phyloP scores from a whole-genome alignment of 2,797 vertebrate species.

The Tokudaia tokunoshimensis region DNA sequence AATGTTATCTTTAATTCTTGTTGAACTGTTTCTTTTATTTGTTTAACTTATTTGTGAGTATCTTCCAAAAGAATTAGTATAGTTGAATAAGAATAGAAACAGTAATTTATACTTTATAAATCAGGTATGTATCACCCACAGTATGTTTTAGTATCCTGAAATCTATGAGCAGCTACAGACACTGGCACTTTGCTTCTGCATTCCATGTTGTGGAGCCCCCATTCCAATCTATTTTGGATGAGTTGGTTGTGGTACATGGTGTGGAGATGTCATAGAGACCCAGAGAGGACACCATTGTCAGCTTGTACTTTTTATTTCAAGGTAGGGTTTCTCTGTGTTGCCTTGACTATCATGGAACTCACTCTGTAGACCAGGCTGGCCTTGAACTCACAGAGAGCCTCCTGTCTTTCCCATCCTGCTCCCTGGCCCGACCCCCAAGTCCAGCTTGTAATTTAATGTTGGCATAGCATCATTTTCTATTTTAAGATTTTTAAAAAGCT shows the following conservation, averaged over 20 bases:
- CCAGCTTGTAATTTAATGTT: constrained; percentile 37
- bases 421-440: neutral
- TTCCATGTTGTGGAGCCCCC: neutral
- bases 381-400: neutral
- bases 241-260: neutral
- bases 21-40: neutral
- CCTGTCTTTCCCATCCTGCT: neutral
- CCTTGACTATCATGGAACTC: neutral
- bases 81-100: neutral
- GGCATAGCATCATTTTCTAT: constrained; percentile 18
- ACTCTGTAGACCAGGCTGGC: neutral
- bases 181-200: neutral
- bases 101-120: constrained; percentile 9
- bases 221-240: neutral
- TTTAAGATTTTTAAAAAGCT: constrained; percentile 49
- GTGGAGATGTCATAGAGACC: neutral
- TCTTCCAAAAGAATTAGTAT: constrained; percentile 37
- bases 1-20: constrained; percentile 47
- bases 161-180: neutral
- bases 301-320: neutral
- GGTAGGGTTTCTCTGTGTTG: neutral
- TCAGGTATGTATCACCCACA: neutral
- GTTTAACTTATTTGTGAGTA: constrained; percentile 30
- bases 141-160: neutral
- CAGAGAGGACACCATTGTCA: neutral